A percentile compares a stretch with the other conserved stretches of the same genome.
phyloP scores from a whole-genome alignment of 2,113 vertebrate species.

The Oryzias woworae region DNA sequence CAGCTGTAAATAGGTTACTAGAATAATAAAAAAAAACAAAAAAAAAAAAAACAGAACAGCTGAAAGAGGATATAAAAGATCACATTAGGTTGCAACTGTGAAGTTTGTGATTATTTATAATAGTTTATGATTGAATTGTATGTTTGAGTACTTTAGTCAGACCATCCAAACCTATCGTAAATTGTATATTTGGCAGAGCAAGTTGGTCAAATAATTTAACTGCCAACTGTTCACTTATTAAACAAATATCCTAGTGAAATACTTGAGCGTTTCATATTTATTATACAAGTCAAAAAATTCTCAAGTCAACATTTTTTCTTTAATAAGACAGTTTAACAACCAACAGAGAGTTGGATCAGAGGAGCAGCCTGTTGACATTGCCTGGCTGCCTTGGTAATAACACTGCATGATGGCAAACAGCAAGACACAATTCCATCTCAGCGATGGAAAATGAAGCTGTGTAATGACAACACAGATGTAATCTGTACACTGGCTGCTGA shows the following conservation, averaged over 20 bases:
- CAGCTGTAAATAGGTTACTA: too few species aligned
- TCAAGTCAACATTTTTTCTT: slow-evolving; percentile 33
- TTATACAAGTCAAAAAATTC: slow-evolving; percentile 37
- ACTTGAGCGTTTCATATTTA: slow-evolving; percentile 43
- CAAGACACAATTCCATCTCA: slow-evolving; percentile 54
- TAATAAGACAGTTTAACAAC: slow-evolving; percentile 47
- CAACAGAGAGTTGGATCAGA: slow-evolving; percentile 43
- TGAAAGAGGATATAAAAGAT: too few species aligned
- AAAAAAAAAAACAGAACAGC: too few species aligned
- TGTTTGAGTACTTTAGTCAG: too few species aligned
- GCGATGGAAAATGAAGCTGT: slow-evolving; percentile 58
- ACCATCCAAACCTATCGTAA: too few species aligned
- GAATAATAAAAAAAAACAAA: too few species aligned
- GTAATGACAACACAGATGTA: slow-evolving; percentile 61
- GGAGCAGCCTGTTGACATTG: slow-evolving; percentile 44
- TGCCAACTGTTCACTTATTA: too few species aligned
- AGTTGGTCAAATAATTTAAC: too few species aligned
- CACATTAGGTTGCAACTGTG: too few species aligned
- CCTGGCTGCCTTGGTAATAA: slow-evolving; percentile 53
- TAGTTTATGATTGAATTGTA: too few species aligned
- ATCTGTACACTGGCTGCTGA: slow-evolving; percentile 41
- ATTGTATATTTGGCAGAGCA: too few species aligned
- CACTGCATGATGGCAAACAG: slow-evolving; percentile 57
- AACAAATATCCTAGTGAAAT: slow-evolving; percentile 23
- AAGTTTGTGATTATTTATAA: too few species aligned